Percentiles rank a stretch among this genome's conserved stretches.
phyloP scores from a whole-genome alignment of 2,113 vertebrate genomes.

The Tychaedon coryphoeus region DNA sequence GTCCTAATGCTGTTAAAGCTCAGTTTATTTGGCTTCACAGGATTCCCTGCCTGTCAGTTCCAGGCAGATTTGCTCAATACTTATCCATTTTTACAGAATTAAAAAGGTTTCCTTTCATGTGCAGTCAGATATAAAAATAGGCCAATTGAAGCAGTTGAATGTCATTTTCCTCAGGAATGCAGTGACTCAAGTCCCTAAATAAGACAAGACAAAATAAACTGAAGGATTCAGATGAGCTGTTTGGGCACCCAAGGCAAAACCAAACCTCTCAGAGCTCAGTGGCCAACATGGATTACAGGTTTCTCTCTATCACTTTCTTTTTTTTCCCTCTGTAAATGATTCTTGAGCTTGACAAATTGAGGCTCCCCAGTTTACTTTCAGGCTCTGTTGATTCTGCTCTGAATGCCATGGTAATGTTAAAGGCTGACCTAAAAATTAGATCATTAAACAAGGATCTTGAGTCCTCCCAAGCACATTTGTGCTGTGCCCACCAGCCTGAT shows the following conservation, averaged over 20 bases:
- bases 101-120: neutral
- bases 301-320: too few relatives aligned
- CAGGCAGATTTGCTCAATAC: neutral
- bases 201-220: neutral
- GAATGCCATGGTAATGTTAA: neutral
- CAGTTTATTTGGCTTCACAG: neutral
- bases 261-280: neutral
- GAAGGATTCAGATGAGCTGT: neutral
- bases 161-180: neutral
- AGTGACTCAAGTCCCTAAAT: neutral
- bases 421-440: neutral
- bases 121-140: neutral
- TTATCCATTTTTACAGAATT: neutral
- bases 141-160: neutral
- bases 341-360: neutral
- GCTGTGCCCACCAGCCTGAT: neutral
- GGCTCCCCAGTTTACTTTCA: neutral
- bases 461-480: neutral
- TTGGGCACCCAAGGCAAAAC: neutral
- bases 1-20: too few relatives aligned
- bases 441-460: neutral
- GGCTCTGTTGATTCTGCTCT: neutral
- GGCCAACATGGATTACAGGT: fast-evolving
- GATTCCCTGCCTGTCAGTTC: neutral
- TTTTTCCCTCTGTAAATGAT: fast-evolving